Percentiles rank a stretch among this genome's conserved stretches.
Conservation (phyloP, 2,888 invertebrate species). For the Therioaphis trifolii region DNA sequence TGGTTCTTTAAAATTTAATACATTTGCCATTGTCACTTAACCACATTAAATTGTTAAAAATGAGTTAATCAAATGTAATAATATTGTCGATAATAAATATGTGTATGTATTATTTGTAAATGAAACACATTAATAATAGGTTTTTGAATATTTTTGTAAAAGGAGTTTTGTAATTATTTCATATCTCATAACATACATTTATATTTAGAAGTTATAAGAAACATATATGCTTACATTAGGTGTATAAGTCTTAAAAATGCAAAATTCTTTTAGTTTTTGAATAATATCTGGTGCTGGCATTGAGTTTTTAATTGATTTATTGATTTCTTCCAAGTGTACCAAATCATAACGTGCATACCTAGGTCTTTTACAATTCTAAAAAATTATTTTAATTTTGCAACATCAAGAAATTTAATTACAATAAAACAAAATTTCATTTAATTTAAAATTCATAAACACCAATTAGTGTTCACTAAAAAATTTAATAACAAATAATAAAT, state of each 20-base stretch:
- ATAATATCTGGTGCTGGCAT: not conserved
- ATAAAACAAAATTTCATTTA: not conserved
- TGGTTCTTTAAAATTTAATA: no score
- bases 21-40: no score
- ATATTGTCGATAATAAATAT: no score
- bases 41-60: no score
- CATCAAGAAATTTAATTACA: not conserved
- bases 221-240: conserved; percentile 10
- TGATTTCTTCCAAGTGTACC: conserved; percentile 6
- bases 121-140: no score
- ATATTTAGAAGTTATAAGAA: not conserved
- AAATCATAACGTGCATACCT: not conserved
- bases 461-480: no score
- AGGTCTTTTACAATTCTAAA: conserved; percentile 36
- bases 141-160: no score
- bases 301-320: conserved; percentile 14
- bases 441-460: no score
- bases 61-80: no score
- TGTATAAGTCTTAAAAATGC: not conserved
- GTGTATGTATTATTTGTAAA: no score
- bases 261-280: not conserved
- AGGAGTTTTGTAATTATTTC: no score
- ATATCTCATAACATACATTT: not conserved
- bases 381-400: not conserved
- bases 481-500: no score